phyloP scores from a whole-genome alignment of 2,113 vertebrate genomes.

The Dermatemys mawii region DNA sequence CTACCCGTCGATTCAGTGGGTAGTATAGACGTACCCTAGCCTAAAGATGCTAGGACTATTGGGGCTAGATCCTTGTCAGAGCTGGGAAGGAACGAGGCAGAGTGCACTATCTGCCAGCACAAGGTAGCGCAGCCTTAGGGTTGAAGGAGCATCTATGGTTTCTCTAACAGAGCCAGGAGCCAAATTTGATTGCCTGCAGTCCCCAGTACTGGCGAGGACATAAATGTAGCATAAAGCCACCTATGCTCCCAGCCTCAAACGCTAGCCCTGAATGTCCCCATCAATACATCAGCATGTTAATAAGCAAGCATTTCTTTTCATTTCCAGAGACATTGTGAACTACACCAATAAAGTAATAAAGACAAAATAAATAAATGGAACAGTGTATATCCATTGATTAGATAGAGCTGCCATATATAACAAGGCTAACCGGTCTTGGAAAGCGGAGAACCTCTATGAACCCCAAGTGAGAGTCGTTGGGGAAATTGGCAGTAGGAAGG shows the following conservation, averaged over 20 bases:
- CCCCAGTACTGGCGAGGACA: not conserved
- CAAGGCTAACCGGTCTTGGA: not conserved
- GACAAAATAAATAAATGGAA: not conserved
- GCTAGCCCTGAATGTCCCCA: not conserved
- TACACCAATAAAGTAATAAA: not conserved
- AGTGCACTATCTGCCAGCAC: not conserved
- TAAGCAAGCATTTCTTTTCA: not conserved
- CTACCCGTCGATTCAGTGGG: too few species aligned
- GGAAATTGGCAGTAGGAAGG: accelerated
- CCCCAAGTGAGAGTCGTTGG: accelerated
- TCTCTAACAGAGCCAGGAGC: too few species aligned
- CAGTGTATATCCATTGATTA: not conserved
- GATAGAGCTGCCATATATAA: not conserved
- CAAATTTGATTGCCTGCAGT: too few species aligned
- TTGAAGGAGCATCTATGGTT: too few species aligned
- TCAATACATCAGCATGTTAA: not conserved
- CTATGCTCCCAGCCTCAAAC: not conserved
- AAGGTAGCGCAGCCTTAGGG: too few species aligned
- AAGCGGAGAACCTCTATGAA: not conserved
- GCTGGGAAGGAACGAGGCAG: not conserved
- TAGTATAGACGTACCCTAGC: too few species aligned
- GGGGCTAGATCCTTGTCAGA: too few species aligned
- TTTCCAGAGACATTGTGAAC: not conserved
- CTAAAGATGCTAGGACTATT: too few species aligned
- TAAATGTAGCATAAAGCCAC: not conserved